These are phyloP conservation scores for Remorina albescens DNA, from an alignment of 2,797 vertebrate genomes.

Conservation along the genomic window DNA sequence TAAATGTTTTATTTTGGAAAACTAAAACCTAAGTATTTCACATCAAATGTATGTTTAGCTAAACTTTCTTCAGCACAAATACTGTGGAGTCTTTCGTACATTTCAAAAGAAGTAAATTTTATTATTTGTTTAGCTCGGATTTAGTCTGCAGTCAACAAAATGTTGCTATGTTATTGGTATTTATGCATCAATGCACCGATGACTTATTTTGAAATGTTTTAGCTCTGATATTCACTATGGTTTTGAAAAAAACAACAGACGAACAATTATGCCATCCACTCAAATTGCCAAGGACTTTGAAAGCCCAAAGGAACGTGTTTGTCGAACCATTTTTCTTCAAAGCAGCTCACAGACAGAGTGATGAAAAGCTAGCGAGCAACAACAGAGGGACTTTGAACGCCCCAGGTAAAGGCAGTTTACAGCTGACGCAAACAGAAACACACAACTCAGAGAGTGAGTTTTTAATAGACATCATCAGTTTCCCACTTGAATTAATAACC, in stretches of 20 bases:
- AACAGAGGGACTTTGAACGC: constrained; percentile 10
- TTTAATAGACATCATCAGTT: constrained; percentile 25
- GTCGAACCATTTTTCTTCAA: neutral
- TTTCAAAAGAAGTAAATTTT: no score
- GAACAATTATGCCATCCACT: neutral
- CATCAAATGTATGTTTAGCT: no score
- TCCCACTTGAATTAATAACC: constrained; percentile 50
- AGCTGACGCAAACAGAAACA: constrained; percentile 12
- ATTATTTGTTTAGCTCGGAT: no score
- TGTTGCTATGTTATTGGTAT: neutral
- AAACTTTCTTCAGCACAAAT: no score
- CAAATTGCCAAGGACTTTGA: neutral
- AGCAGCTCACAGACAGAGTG: neutral
- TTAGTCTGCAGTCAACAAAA: no score
- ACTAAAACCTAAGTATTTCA: no score
- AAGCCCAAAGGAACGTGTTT: neutral
- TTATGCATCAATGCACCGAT: neutral
- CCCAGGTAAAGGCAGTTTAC: constrained; percentile 15
- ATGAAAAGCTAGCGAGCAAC: neutral
- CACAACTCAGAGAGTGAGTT: neutral
- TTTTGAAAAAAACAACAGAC: neutral
- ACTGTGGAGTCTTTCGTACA: no score
- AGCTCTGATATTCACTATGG: neutral
- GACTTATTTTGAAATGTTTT: neutral
- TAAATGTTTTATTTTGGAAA: no score